Conservation (phyloP, 2,797 vertebrate genomes). For the Philypnodon macrostomus region DNA sequence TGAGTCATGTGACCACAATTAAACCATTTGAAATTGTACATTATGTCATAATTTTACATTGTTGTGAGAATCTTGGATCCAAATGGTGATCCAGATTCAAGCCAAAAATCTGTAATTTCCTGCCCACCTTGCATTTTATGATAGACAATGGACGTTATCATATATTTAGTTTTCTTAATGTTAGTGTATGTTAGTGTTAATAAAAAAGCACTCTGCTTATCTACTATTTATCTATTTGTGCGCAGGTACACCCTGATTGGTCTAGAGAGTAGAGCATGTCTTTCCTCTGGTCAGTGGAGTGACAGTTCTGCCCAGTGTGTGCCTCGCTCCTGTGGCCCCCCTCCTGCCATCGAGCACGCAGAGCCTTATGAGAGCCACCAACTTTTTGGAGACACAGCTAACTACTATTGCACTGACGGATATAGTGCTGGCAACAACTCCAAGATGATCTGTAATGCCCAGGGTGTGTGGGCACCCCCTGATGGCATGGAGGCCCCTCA, state of each 20-base stretch:
- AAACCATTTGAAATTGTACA: no score
- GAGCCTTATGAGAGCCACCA: conserved; percentile 88
- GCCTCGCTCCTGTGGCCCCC: conserved; percentile 92
- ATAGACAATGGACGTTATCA: no score
- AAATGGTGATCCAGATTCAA: no score
- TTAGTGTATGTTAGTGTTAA: no score
- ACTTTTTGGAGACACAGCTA: conserved; percentile 89
- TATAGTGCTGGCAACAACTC: conserved; percentile 90
- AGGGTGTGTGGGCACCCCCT: conserved; percentile 90
- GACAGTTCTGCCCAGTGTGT: conserved; percentile 85
- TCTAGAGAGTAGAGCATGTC: conserved; percentile 84
- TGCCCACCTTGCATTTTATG: no score
- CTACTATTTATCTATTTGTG: not conserved
- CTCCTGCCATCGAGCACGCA: conserved; percentile 88
- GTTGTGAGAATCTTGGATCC: no score
- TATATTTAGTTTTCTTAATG: no score
- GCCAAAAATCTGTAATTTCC: no score
- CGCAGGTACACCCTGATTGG: conserved; percentile 89
- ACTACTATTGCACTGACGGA: conserved; percentile 93
- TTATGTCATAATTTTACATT: no score
- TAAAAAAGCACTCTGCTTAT: no score
- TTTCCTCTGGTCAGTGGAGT: conserved; percentile 86
- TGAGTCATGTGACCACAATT: no score
- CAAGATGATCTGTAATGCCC: conserved; percentile 87
- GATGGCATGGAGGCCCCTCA: conserved; percentile 78